Base-by-base conservation (phyloP, 30 jellyfish, hydroid and myxozoan species). In the Calvadosia cruxmelitensis region DNA sequence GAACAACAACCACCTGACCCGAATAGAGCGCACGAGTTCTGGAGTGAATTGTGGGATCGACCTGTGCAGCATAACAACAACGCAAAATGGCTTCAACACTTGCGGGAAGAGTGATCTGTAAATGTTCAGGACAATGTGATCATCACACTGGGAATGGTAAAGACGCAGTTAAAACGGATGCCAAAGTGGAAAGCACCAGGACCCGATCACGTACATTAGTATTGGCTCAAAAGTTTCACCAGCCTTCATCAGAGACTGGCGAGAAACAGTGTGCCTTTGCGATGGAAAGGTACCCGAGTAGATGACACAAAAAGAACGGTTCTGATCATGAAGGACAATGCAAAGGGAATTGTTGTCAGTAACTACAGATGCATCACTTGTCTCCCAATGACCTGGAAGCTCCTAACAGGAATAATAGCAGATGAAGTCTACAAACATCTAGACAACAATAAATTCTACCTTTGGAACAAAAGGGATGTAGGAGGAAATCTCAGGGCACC, bases 341-440 rank as follows among this genome's bases (percentile, higher is more conserved):
- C 78, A 12, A 68, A 1, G 27, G 78, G 34, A 68, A 68, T 24
- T 33, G 34, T 3, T 13, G 78, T 28, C 29, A 49, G 25, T 35
- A 68, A 70, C 57, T 70, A 70, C 24, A 70, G 80, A 70, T 71
- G 71, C 53, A 70, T 50, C 7, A 52, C 80, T 27, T 50, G 80
- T 32, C 48, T 70, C 29, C 10, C 79, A 7, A 35, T 70, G 34
- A 50, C 52, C 53, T 70, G 72, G 74, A 70, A 49, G 31, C 79
- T 69, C 29, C 48, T 30, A 34, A 66, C 74, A 66, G 74, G 74
- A 25, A 34, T 27, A 31, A 66, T 66, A 3, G 74, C 64, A 31
- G 74, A 66, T 31, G 53, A 66, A 66, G 35, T 26, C 31, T 15
- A 66, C 48, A 31, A 2, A 31, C 35, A 66, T 31, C 74, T 66